Percentiles rank a stretch among this genome's conserved stretches.
These are phyloP conservation scores for Chydorus sphaericus DNA, from an alignment of 2,888 invertebrate genomes.

Conservation along the genomic window DNA sequence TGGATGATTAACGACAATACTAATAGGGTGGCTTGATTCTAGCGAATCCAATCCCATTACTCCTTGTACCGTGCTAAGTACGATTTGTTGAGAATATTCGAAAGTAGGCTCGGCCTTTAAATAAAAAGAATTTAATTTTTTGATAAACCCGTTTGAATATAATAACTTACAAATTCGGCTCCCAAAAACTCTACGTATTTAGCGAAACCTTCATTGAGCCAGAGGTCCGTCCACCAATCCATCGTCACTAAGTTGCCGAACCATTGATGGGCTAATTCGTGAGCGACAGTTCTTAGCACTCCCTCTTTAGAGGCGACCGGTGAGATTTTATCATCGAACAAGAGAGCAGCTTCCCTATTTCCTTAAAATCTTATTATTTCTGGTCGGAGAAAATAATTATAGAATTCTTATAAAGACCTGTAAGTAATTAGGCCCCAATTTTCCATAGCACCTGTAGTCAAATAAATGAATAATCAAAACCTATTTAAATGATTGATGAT, in stretches of 20 bases:
- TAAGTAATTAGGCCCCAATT: conserved; percentile 74
- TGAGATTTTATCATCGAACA: conserved; percentile 37
- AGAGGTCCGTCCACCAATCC: conserved; percentile 18
- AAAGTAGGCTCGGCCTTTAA: conserved; percentile 14
- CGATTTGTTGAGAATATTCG: not conserved
- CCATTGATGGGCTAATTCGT: conserved; percentile 32
- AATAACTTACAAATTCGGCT: conserved; percentile 7
- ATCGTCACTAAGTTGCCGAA: conserved; percentile 29
- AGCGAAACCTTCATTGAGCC: conserved; percentile 28
- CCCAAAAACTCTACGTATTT: conserved; percentile 24
- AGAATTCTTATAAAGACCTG: conserved; percentile 29
- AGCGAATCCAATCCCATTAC: conserved; percentile 2
- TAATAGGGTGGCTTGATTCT: not conserved
- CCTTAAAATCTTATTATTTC: conserved; percentile 5
- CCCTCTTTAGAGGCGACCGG: conserved; percentile 15
- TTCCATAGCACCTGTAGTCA: conserved; percentile 64
- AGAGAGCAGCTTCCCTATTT: conserved; percentile 44
- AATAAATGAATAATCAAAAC: too few relatives aligned
- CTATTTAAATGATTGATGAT: too few relatives aligned
- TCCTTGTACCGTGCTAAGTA: not conserved
- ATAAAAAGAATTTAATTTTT: not conserved
- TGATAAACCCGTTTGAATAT: too few relatives aligned
- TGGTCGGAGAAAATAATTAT: not conserved
- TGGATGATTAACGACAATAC: not conserved
- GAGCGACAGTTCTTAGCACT: conserved; percentile 26